Percentiles rank a stretch among this genome's conserved stretches.
phyloP scores from a whole-genome alignment of 2,797 vertebrate species.

The Hypotaenidia philippensis region DNA sequence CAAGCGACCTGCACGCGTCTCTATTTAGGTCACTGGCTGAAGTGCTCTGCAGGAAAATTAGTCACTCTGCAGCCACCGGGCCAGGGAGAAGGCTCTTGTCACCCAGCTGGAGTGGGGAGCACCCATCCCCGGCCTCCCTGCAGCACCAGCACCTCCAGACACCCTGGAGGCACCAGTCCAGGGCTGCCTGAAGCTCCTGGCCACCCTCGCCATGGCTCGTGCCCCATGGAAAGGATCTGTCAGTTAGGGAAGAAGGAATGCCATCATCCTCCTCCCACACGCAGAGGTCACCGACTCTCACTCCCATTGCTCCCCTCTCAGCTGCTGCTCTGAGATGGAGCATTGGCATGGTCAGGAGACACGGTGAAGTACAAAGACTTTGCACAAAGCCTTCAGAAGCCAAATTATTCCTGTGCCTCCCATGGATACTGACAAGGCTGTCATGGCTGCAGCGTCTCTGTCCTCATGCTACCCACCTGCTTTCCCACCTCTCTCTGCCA shows the following conservation, averaged over 20 bases:
- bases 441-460: neutral
- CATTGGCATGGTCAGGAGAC: neutral
- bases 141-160: rapidly evolving
- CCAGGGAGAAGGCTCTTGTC: neutral
- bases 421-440: conserved; percentile 8
- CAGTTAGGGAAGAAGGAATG: neutral
- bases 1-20: neutral
- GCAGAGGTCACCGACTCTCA: neutral
- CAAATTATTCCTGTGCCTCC: conserved; percentile 32
- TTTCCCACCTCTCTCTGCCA: neutral
- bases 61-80: neutral
- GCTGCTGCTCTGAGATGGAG: neutral
- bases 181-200: neutral
- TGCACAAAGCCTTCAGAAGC: neutral
- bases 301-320: neutral
- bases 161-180: rapidly evolving
- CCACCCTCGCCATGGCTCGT: rapidly evolving
- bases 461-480: neutral
- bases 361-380: neutral
- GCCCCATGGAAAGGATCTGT: neutral
- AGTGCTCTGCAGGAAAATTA: conserved; percentile 13
- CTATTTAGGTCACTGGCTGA: conserved; percentile 67
- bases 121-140: rapidly evolving
- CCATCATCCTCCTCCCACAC: neutral
- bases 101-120: neutral